Evolutionary conservation across 2,888 invertebrate genomes (phyloP), one percentile per base, ranked within the genome.

Genomic region (Lagria hirta): DNA sequence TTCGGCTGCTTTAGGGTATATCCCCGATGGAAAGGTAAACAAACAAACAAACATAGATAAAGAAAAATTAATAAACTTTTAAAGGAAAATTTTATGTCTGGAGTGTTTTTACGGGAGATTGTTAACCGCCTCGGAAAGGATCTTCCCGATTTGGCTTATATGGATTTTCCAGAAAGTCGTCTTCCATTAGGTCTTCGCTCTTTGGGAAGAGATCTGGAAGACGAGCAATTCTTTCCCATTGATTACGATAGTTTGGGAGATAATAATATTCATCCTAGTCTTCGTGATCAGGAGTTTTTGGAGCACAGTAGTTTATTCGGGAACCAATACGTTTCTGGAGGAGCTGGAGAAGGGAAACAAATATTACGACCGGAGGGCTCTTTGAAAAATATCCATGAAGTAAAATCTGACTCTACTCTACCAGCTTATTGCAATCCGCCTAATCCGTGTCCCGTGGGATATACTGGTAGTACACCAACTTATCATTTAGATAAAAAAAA

Each of bases 361-460:
- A 76, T 77, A 1, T 70, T 86, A 30, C 77, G 75, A 47, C 77
- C 79, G 3, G 76, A 78, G 17, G 80, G 78, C 1, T 55, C 71
- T 7, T 56, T 79, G 16, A 77, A 79, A 30, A 84, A 82, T 58
- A 72, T 75, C 20, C 82, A 84, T 54, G 84, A 89, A 70, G 83
- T 93, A 30, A 97, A 97, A 73, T 84, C 88, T 2, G 96, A 98
- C 65, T 88, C 89, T 5, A 84, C 88, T 7, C 76, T 99, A 43
- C 98, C 98, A 0, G 96, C 98, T 11, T 99, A 99, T 73, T 99
- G 99, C 71, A 96, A 97, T 71, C 99, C 99, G 1, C 98, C 98
- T 1, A 99, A 99, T 72, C 99, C 99, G 0, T 99, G 99, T 66
- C 99, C 98, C 1, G 82, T 91, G 44, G 98, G 96, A 53, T 96